These are phyloP conservation scores for Drosophila mimetica DNA, from an alignment of 2,888 invertebrate species.

Conservation along the genomic window DNA sequence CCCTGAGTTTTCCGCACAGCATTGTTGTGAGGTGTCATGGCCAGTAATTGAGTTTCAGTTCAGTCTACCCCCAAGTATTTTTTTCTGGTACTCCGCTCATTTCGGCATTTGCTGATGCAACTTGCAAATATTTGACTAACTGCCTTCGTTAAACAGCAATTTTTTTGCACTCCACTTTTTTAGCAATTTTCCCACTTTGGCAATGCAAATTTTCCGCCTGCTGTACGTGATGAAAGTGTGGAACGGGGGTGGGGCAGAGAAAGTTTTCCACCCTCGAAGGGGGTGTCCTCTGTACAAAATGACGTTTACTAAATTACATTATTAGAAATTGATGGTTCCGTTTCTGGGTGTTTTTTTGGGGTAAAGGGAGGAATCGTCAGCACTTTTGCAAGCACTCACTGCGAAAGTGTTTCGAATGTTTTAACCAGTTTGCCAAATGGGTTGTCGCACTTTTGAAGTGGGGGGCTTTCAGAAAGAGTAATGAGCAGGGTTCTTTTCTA, in stretches of 20 bases:
- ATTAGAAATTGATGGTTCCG: constrained; percentile 77
- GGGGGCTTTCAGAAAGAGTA: not conserved
- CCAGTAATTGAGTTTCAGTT: constrained; percentile 73
- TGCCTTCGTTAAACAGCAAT: constrained; percentile 64
- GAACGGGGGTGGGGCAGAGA: constrained; percentile 12
- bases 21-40: constrained; percentile 74
- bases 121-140: constrained; percentile 74
- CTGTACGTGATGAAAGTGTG: constrained; percentile 65
- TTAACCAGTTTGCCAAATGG: constrained; percentile 28
- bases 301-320: constrained; percentile 80
- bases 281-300: constrained; percentile 52
- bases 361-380: constrained; percentile 19
- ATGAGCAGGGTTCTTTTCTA: constrained; percentile 17
- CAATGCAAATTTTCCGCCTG: constrained; percentile 56
- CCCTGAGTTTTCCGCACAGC: constrained; percentile 16
- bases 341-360: not conserved
- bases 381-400: constrained; percentile 49
- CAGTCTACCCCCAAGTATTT: too few relatives aligned
- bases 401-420: constrained; percentile 42
- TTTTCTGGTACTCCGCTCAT: constrained; percentile 41
- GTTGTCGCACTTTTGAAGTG: constrained; percentile 10
- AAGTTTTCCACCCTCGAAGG: constrained; percentile 16
- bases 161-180: constrained; percentile 5
- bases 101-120: constrained; percentile 72
- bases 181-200: not conserved